These are phyloP conservation scores for Passer montanus DNA, from an alignment of 2,113 vertebrate species.

Conservation along the genomic window DNA sequence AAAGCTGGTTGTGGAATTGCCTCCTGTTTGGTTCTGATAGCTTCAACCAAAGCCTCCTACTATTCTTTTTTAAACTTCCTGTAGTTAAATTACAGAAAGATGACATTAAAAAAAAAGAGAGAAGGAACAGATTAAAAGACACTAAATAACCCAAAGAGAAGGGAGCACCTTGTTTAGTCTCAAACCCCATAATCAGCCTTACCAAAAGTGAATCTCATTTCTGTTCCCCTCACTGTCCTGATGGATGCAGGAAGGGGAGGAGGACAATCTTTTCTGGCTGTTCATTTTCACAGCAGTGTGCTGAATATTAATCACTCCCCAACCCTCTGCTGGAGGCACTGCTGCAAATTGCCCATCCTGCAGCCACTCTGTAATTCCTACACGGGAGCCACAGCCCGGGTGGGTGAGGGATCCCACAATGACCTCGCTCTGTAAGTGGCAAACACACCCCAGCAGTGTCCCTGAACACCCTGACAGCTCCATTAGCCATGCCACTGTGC, in stretches of 20 bases:
- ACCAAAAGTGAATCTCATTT: background rate
- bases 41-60: background rate
- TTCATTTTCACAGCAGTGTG: constrained; percentile 10
- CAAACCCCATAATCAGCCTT: background rate
- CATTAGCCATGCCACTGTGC: background rate
- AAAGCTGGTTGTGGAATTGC: background rate
- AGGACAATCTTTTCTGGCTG: background rate
- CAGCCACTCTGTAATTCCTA: background rate
- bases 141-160: background rate
- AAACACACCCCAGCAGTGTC: background rate
- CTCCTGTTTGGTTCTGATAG: background rate
- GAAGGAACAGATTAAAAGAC: background rate
- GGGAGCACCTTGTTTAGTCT: background rate
- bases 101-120: background rate
- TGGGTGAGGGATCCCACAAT: rapidly evolving
- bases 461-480: background rate
- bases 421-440: background rate
- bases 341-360: background rate
- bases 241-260: background rate
- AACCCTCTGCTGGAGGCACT: background rate
- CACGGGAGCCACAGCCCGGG: background rate
- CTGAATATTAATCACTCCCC: constrained; percentile 27
- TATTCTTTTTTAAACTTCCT: background rate
- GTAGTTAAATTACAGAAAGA: background rate
- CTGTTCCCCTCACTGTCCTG: background rate